Evolutionary conservation across 2,888 invertebrate species (phyloP), one percentile per base, ranked within the genome.

Genomic region (Trichogramma evanescens): DNA sequence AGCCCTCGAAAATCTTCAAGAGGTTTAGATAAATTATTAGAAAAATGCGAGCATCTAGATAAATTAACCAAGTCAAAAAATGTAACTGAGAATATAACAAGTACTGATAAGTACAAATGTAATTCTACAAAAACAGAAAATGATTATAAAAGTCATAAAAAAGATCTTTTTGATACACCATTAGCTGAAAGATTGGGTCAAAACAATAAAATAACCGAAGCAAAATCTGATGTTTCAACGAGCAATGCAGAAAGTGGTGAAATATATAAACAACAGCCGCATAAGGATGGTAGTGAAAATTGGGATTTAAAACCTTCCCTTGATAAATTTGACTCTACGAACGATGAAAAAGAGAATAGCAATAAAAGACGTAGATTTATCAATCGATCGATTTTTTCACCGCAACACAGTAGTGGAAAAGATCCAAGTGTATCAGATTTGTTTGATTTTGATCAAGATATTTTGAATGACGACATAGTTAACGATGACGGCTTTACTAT

Each of bases 361-460:
- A 72, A 70, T 49, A 73, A 71, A 54, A 68, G 75, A n/a, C 69
- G 75, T 13, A 72, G 71, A 50, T 75, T 75, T 0, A 66, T 82
- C 8, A 84, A 82, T 69, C 81, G 86, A 56, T 86, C 87, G 0
- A 86, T 89, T 73, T 89, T 88, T 75, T 89, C 89, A 1, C 89
- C 89, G 4, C 87, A 86, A 64, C 83, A 84, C 45, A 84, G 84
- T 10, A 73, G 75, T 44, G 72, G 75, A 43, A 82, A 83, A 61
- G 80, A 80, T 67, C 72, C 77, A 8, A 76, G 76, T 68, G 83
- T 84, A 39, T 81, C 82, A 38, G 86, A 87, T 68, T 72, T 86
- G 13, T 84, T 85, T 66, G 86, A 87, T 63, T 84, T 86, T 67
- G 87, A 82, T 64, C 79, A 80, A 62, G 81, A 85, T 64, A 82